phyloP scores from a whole-genome alignment of 2,888 invertebrate species.

The Matsumyia berberina region DNA sequence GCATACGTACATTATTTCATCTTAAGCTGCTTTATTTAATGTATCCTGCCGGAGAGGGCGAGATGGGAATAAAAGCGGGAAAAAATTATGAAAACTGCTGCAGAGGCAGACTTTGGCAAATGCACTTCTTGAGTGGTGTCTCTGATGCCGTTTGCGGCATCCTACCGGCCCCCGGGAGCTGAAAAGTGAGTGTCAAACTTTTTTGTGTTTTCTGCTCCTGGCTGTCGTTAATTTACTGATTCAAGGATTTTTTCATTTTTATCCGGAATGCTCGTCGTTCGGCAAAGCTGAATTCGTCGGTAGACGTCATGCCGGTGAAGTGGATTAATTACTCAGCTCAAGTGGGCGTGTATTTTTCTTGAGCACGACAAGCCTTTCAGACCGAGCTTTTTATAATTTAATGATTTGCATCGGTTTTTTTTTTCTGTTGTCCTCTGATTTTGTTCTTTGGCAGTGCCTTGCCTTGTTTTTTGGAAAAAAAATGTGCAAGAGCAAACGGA shows the following conservation, averaged over 20 bases:
- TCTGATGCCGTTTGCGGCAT: constrained; percentile 56
- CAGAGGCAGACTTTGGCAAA: constrained; percentile 60
- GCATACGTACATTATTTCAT: constrained; percentile 64
- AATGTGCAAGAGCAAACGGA: constrained; percentile 3
- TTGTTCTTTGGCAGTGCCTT: background rate
- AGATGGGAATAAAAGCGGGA: background rate
- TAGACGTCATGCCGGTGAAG: constrained; percentile 68
- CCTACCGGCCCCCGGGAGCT: constrained; percentile 42
- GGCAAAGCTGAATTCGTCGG: constrained; percentile 53
- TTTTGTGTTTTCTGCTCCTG: constrained; percentile 33
- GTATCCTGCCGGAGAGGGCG: constrained; percentile 48
- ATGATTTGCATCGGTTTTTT: constrained; percentile 39
- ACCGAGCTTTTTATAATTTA: constrained; percentile 59
- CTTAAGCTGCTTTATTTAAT: constrained; percentile 62
- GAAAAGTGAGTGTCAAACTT: constrained; percentile 41
- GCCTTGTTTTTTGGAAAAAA: constrained; percentile 11
- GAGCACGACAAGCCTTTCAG: constrained; percentile 58
- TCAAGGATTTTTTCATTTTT: constrained; percentile 44
- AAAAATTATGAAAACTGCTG: constrained; percentile 26
- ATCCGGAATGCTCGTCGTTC: constrained; percentile 48
- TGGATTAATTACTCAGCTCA: constrained; percentile 76
- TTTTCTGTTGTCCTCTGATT: background rate
- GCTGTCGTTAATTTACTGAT: constrained; percentile 65
- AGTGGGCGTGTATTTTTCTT: constrained; percentile 70
- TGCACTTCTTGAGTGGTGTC: constrained; percentile 73